Conservation (phyloP, 2,888 invertebrate genomes). For the Eudasyphora cyanicolor region DNA sequence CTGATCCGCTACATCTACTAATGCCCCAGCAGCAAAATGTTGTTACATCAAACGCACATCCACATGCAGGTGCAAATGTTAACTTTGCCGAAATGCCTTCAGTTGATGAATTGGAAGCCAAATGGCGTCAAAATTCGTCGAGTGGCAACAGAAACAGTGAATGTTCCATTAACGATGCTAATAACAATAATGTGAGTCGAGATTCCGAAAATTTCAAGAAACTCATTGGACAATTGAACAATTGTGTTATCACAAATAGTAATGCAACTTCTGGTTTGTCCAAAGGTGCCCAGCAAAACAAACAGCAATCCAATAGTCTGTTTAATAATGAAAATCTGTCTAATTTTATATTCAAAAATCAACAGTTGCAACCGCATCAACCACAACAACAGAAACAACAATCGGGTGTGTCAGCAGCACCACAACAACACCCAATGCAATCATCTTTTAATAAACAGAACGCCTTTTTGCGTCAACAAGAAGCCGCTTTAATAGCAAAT, state of each 20-base stretch:
- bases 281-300: constrained; percentile 44
- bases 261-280: constrained; percentile 59
- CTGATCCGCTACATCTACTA: constrained; percentile 24
- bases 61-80: constrained; percentile 35
- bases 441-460: constrained; percentile 52
- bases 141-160: constrained; percentile 36
- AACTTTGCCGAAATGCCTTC: constrained; percentile 73
- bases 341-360: constrained; percentile 75
- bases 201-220: constrained; percentile 76
- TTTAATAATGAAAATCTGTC: constrained; percentile 74
- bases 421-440: constrained; percentile 70
- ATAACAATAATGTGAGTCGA: constrained; percentile 63
- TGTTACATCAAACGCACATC: background rate
- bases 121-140: constrained; percentile 75
- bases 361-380: constrained; percentile 72
- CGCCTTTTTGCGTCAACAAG: constrained; percentile 73
- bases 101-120: constrained; percentile 77
- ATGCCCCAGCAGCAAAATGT: constrained; percentile 44
- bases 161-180: constrained; percentile 49
- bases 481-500: constrained; percentile 76
- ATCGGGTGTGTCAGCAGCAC: constrained; percentile 52
- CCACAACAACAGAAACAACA: constrained; percentile 75
- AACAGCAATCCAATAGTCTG: constrained; percentile 58
- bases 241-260: constrained; percentile 44
- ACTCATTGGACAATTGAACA: constrained; percentile 72